phyloP scores from a whole-genome alignment of 2,113 vertebrate species.

The Tragelaphus imberbis region DNA sequence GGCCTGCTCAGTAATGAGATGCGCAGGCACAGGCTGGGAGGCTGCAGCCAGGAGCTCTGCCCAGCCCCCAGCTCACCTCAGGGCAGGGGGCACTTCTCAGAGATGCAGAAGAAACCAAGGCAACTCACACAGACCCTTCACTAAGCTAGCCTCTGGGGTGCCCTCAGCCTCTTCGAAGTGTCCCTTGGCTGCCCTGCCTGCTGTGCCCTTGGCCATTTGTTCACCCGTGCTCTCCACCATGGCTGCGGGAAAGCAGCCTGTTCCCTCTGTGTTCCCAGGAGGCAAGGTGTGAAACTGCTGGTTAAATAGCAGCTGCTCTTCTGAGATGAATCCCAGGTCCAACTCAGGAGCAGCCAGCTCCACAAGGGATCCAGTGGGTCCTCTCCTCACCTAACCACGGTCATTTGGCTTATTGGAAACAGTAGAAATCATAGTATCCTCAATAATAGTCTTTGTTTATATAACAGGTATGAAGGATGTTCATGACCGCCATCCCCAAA shows the following conservation, averaged over 20 bases:
- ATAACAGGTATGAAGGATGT: neutral
- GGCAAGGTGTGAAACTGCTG: neutral
- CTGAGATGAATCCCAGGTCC: neutral
- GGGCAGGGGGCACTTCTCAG: neutral
- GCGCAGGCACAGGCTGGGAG: slow-evolving; percentile 68
- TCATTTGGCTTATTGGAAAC: neutral
- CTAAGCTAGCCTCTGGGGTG: neutral
- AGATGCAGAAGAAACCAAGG: neutral
- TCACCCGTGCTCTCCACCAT: neutral
- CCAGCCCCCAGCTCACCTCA: neutral
- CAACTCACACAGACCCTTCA: neutral
- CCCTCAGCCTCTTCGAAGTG: neutral
- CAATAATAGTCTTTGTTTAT: neutral
- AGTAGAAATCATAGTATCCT: too few relatives aligned
- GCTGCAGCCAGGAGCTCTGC: slow-evolving; percentile 23
- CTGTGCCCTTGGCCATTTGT: neutral
- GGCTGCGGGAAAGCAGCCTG: neutral
- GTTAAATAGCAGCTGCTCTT: neutral
- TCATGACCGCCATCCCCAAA: neutral
- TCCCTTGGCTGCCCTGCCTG: neutral
- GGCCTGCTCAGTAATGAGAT: slow-evolving; percentile 75
- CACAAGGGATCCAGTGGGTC: neutral
- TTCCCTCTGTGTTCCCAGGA: neutral
- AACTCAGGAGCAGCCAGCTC: neutral
- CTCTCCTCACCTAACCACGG: too few relatives aligned